Percentiles rank a stretch among this genome's conserved stretches.
These are phyloP conservation scores for Lampris incognitus DNA, from an alignment of 2,113 vertebrate species.

Conservation along the genomic window DNA sequence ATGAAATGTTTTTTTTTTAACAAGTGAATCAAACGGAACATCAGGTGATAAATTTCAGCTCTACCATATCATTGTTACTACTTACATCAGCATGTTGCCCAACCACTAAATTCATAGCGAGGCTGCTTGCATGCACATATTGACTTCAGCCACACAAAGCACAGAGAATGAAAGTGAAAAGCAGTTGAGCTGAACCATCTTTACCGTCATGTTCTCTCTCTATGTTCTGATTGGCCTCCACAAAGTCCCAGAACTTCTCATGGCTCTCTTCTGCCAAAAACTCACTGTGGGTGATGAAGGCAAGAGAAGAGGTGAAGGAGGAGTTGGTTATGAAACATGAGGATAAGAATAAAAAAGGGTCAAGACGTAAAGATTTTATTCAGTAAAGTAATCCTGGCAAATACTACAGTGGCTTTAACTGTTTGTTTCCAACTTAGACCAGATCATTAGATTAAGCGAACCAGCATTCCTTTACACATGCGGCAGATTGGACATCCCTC, in stretches of 20 bases:
- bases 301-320: constrained; percentile 17
- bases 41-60: not conserved
- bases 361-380: constrained; percentile 12
- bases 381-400: too few relatives aligned
- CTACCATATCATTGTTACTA: constrained; percentile 22
- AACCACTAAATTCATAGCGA: constrained; percentile 56
- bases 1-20: too few relatives aligned
- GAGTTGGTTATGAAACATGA: not conserved
- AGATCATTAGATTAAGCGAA: not conserved
- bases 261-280: constrained; percentile 96
- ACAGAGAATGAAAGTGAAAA: constrained; percentile 55
- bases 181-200: constrained; percentile 29
- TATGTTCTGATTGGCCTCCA: constrained; percentile 90
- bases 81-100: constrained; percentile 31
- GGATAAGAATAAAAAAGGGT: constrained; percentile 1
- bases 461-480: not conserved
- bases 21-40: too few relatives aligned
- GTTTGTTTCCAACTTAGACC: not conserved
- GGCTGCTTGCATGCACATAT: constrained; percentile 41
- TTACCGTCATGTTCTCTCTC: constrained; percentile 87
- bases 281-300: constrained; percentile 84
- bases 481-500: too few relatives aligned
- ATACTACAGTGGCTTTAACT: too few relatives aligned
- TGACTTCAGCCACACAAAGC: constrained; percentile 44
- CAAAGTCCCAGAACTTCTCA: constrained; percentile 97